Base-by-base conservation (phyloP, 2,113 vertebrate species). In the Saimiri boliviensis region DNA sequence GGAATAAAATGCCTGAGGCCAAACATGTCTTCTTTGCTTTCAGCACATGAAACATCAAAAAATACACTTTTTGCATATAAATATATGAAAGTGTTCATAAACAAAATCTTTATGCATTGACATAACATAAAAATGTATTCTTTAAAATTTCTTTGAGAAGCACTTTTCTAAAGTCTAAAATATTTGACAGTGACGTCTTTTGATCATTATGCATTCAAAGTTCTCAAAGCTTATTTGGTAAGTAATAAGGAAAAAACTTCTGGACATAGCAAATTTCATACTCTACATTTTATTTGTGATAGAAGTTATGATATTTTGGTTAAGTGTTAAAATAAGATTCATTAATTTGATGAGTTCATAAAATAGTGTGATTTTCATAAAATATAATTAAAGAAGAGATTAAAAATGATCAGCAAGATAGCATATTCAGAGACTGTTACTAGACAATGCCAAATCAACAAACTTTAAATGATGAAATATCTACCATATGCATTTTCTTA, bases 51-150 rank as follows among this genome's bases (percentile, higher is more conserved):
- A 93, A 94, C 49, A 95, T 71, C 66, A 85, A 93, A 95, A 94
- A 97, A 97, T 93, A 80, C 84, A 92, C 54, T 47, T 95, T 96
- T 97, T 97, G 79, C 68, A 96, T 94, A 89, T 92, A 94, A 97
- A 97, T 95, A 49, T 52, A 49, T 79, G 68, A 81, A 91, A 97
- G 80, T 35, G 40, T 97, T 97, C 71, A 54, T 92, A 96, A 98
- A 98, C 96, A 91, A 93, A 94, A 91, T 95, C 95, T 97, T 98
- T 96, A 93, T 98, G 74, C 63, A 85, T 88, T 74, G 71, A 86
- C 68, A 80, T 56, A 87, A 96, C 97, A 96, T 84, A 85, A 94
- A 97, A 97, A 95, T 32, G 73, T 49, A 68, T 86, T 93, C 58
- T 85, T 92, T 82, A 97, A 95, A 86, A 73, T 52, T 90, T 95